These are phyloP conservation scores for Psilanteris sp. DNA, from an alignment of 1,140 invertebrate genomes.

Conservation along the genomic window DNA sequence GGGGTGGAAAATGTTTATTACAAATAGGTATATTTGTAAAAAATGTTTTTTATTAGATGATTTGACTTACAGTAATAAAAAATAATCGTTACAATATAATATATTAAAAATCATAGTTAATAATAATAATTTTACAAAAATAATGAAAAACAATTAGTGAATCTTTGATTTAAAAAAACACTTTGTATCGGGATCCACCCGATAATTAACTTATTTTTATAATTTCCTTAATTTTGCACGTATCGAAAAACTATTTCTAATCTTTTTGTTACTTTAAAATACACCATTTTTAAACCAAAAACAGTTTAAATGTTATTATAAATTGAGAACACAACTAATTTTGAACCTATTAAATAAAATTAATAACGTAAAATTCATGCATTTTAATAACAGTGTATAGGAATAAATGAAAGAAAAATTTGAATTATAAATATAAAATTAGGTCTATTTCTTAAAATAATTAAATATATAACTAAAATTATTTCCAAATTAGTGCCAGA, in stretches of 20 bases:
- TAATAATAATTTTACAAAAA: constrained; percentile 43
- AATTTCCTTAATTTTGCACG: constrained; percentile 18
- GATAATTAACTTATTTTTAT: constrained; percentile 10
- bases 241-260: constrained; percentile 15
- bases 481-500: too few relatives aligned
- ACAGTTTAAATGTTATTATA: neutral
- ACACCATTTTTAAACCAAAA: neutral
- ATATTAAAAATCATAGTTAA: constrained; percentile 32
- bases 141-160: constrained; percentile 19
- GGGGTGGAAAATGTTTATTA: too few relatives aligned
- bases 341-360: too few relatives aligned
- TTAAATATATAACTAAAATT: too few relatives aligned
- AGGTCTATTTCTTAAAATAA: neutral
- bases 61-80: constrained; percentile 30
- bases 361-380: neutral
- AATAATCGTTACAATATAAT: constrained; percentile 20
- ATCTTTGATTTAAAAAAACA: constrained; percentile 1
- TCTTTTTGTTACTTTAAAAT: neutral
- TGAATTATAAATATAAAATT: too few relatives aligned
- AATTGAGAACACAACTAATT: too few relatives aligned
- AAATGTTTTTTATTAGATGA: constrained; percentile 15
- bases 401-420: neutral
- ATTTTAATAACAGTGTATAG: neutral
- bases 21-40: constrained; percentile 1
- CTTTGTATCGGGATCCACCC: constrained; percentile 17